Evolutionary conservation across 2,113 vertebrate genomes (phyloP), one percentile per base, ranked within the genome.

Genomic region (Halichoeres trimaculatus): DNA sequence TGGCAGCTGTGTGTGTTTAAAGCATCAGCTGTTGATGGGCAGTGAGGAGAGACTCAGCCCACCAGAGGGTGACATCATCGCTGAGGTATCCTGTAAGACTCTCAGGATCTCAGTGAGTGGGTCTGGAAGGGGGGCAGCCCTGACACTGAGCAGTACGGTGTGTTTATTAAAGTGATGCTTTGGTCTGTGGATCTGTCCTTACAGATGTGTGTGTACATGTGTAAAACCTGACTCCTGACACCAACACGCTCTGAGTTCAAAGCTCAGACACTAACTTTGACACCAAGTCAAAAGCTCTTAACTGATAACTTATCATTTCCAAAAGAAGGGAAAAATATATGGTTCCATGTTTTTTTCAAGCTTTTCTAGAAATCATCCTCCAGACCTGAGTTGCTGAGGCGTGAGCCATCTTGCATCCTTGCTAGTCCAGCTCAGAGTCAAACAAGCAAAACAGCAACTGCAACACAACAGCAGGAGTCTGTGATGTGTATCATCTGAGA

Each of bases 1-100:
- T 19, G n/a, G 59, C 47, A 48, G 59, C 24, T 14, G 43, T 66
- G 50, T 53, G 74, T 82, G 58, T 80, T 67, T 16, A 70, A 43
- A 70, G 59, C 43, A 53, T 73, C 59, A 75, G 65, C 79, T 80
- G 74, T 75, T 2, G 6, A 35, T 12, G 17, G 20, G 35, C 34
- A 60, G 16, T 6, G 16, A 61, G 20, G 26, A 26, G 35, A 51
- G 23, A 47, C 71, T 66, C 54, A 53, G 23, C 51, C 24, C 19
- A 9, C 23, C 19, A 10, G 26, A 11, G 14, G 73, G 56, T 69
- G 70, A 76, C 56, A 70, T 81, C 45, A 16, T 34, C 38, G 8
- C 30, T 0, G 0, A 38, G 50, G 19, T 43, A 23, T 69, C 45
- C 43, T 0, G 3, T n/a, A n/a, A 24, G 30, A 2, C 61, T 45